phyloP scores from a whole-genome alignment of 2,888 invertebrate species.

The Punctoribates punctum region DNA sequence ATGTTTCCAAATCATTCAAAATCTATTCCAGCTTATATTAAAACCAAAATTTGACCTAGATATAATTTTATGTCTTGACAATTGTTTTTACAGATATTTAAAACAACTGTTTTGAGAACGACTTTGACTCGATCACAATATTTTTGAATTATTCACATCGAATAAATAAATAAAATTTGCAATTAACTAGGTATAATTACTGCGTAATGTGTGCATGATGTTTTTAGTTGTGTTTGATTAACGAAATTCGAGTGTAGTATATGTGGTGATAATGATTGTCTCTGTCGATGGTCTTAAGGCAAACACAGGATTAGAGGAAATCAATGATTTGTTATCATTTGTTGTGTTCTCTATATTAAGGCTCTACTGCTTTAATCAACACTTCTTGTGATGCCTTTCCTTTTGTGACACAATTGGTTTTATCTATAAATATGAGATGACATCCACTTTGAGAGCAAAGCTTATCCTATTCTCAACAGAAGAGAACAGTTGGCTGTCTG shows the following conservation, averaged over 20 bases:
- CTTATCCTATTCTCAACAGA: neutral
- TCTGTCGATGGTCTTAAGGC: neutral
- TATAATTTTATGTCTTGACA: no score
- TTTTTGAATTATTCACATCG: no score
- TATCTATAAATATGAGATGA: conserved; percentile 30
- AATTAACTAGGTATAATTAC: no score
- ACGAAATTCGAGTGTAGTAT: neutral
- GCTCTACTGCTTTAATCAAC: conserved; percentile 28
- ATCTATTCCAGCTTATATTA: no score
- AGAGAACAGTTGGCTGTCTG: neutral
- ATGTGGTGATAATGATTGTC: conserved; percentile 1
- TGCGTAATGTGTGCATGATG: no score
- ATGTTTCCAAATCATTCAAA: no score
- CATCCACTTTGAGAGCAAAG: neutral
- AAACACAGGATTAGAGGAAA: conserved; percentile 27
- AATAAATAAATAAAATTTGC: no score
- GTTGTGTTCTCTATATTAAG: neutral
- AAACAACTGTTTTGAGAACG: no score
- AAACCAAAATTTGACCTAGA: no score
- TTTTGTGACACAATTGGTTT: conserved; percentile 18
- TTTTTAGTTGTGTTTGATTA: no score
- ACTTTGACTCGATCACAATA: no score
- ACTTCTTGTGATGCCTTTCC: neutral
- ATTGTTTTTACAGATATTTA: no score
- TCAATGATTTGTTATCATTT: conserved; percentile 31